Evolutionary conservation across 2,888 invertebrate genomes (phyloP).

Genomic region (Eudemis profundana): DNA sequence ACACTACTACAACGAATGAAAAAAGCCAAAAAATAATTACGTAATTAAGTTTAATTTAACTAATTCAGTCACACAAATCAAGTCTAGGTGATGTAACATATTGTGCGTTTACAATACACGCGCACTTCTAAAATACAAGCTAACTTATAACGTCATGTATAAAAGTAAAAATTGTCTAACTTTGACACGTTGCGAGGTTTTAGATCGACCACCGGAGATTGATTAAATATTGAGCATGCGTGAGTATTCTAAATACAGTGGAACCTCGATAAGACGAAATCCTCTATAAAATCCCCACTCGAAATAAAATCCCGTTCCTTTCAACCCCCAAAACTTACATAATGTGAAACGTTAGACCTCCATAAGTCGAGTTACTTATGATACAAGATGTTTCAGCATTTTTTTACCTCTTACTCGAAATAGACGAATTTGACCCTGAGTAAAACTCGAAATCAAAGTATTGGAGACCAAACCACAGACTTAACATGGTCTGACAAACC

Average conservation of each 20-base stretch:
- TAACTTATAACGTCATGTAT: slow-evolving; percentile 49
- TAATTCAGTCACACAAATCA: slow-evolving; percentile 78
- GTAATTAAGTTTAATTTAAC: slow-evolving; percentile 64
- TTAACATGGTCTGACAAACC: no score
- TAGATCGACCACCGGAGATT: slow-evolving; percentile 34
- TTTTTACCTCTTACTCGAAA: no score
- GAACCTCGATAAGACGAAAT: no score
- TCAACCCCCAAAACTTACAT: no score
- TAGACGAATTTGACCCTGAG: no score
- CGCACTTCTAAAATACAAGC: slow-evolving; percentile 51
- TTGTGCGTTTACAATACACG: slow-evolving; percentile 49
- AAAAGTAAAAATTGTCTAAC: slow-evolving; percentile 44
- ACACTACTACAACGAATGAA: slow-evolving; percentile 52
- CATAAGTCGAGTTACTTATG: no score
- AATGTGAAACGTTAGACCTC: no score
- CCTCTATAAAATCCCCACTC: not conserved
- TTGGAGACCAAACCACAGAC: no score
- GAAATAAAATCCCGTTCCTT: not conserved
- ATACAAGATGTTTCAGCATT: no score
- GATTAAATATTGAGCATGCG: slow-evolving; percentile 8
- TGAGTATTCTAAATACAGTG: not conserved
- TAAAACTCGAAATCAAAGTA: no score
- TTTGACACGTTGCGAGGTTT: slow-evolving; percentile 47
- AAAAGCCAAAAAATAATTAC: slow-evolving; percentile 53
- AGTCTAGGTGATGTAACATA: slow-evolving; percentile 40